Evolutionary conservation across 2,113 vertebrate genomes (phyloP).

Genomic region (Syngnathoides biaculeatus): DNA sequence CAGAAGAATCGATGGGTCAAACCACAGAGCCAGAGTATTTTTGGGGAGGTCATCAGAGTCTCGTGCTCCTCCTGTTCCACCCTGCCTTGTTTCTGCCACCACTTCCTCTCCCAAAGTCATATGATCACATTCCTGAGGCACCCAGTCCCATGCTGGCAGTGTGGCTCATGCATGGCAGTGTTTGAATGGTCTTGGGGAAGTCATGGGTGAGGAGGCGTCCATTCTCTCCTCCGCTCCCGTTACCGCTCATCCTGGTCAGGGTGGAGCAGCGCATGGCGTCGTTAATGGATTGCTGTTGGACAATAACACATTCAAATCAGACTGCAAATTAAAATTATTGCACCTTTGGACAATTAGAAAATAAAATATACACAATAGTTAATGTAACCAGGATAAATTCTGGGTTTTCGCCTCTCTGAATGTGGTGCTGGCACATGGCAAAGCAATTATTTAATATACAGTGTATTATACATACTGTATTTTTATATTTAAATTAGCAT

Average conservation of each 20-base stretch:
- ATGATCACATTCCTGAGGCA: constrained; percentile 91
- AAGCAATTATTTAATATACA: too few species aligned
- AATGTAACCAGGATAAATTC: neutral
- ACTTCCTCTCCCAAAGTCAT: constrained; percentile 50
- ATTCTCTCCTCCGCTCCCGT: constrained; percentile 87
- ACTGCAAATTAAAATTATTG: neutral
- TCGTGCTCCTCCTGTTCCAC: constrained; percentile 51
- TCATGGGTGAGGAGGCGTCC: constrained; percentile 96
- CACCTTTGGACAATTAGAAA: neutral
- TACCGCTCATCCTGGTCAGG: constrained; percentile 85
- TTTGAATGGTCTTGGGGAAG: constrained; percentile 96
- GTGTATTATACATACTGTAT: neutral
- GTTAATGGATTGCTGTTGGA: constrained; percentile 90
- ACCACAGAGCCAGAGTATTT: constrained; percentile 46
- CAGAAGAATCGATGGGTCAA: constrained; percentile 48
- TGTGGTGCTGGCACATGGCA: constrained; percentile 26
- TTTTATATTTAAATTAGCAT: too few species aligned
- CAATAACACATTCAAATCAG: constrained; percentile 17
- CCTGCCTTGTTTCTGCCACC: constrained; percentile 59
- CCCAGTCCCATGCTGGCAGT: constrained; percentile 94
- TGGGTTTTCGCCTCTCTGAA: constrained; percentile 18
- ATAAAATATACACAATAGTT: neutral
- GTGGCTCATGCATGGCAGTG: constrained; percentile 98
- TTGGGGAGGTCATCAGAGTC: constrained; percentile 60
- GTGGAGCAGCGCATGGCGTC: constrained; percentile 96